These are phyloP conservation scores for Hormiphora californensis DNA, from an alignment of 37 sponge, comb jelly and placozoan genomes.

Conservation along the genomic window DNA sequence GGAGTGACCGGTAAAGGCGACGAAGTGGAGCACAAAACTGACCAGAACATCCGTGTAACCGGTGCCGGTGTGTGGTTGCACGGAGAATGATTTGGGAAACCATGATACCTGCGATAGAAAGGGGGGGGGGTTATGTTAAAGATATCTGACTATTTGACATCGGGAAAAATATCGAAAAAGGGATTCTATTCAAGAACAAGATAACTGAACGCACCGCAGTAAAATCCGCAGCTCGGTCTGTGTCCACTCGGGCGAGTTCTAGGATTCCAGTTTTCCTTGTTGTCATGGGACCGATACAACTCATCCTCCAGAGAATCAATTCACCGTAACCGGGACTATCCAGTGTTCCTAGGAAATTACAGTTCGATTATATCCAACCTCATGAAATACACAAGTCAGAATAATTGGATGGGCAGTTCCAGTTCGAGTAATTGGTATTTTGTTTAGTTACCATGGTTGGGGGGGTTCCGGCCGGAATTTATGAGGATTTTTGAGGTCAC, in stretches of 20 bases:
- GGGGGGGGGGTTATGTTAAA: neutral
- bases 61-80: neutral
- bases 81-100: constrained; percentile 40
- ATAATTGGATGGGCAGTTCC: too few relatives aligned
- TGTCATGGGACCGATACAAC: constrained; percentile 33
- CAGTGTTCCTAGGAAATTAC: too few relatives aligned
- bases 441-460: too few relatives aligned
- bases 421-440: too few relatives aligned
- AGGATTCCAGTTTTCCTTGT: constrained; percentile 33
- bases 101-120: neutral
- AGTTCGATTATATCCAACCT: too few relatives aligned
- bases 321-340: neutral
- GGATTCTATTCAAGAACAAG: too few relatives aligned
- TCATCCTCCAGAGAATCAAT: constrained; percentile 28
- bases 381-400: too few relatives aligned
- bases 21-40: constrained; percentile 34
- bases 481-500: too few relatives aligned
- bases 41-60: neutral
- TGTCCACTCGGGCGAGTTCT: constrained; percentile 38
- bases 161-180: too few relatives aligned
- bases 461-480: too few relatives aligned
- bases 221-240: constrained; percentile 20
- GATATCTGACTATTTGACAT: neutral
- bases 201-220: too few relatives aligned
- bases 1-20: constrained; percentile 17